Evolutionary conservation across 2,797 vertebrate genomes (phyloP), one percentile per base, ranked within the genome.

Genomic region (Poeciliopsis infans): DNA sequence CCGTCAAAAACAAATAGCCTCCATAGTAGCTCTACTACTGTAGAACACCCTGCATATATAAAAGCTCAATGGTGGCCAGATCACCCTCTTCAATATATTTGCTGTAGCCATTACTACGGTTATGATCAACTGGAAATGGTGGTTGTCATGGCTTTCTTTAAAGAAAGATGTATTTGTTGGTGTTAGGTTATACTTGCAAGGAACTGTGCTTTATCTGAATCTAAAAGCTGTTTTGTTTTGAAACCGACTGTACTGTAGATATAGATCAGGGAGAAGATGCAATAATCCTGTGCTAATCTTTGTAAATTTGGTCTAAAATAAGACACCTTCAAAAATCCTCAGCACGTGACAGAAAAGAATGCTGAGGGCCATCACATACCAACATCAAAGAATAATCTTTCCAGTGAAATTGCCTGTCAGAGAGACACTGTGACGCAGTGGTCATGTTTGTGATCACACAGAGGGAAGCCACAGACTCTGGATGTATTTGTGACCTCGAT

Each of bases 361-460:
- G 66, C 53, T 51, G 41, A 82, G 77, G 85, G 73, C 80, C 77
- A 83, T 86, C 79, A 80, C 77, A 72, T 39, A 78, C 73, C 79
- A 78, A 74, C 84, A 88, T 85, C 89, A 90, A 84, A 91, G 15
- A 51, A 77, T 86, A 78, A 86, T 86, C 77, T 87, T 46, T 36
- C 70, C 70, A 28, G 51, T 75, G 70, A 85, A 89, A 87, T 86
- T 72, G 79, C 61, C 75, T 83, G 74, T 88, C 79, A 76, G 89
- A 89, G 70, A 84, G 59, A 75, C 25, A 69, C 72, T 72, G 66
- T 36, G 70, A 83, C 81, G 74, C 66, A 72, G 81, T 23, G 70
- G 77, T 79, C 78, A 80, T 71, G 68, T 55, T 80, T 79, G 72
- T 81, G 77, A 81, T 86, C 79, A 81, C 46, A 81, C 70, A 57